These are phyloP conservation scores for Bufotes viridis DNA, from an alignment of 2,797 vertebrate species.

Conservation along the genomic window DNA sequence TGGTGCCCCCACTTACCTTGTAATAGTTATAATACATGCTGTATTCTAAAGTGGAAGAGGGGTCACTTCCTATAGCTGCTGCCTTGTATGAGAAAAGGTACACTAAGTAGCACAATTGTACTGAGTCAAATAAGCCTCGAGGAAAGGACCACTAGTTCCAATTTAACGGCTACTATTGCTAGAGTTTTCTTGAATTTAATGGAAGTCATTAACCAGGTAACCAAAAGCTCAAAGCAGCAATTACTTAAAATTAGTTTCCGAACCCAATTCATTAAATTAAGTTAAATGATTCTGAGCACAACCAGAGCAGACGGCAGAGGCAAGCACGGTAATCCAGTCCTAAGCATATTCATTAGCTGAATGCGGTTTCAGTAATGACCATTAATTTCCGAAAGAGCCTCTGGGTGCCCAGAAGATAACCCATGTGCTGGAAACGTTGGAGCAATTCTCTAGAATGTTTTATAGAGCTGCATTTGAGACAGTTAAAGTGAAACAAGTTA, in stretches of 20 bases:
- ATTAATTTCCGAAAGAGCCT: neutral
- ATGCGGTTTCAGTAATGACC: neutral
- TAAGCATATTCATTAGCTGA: neutral
- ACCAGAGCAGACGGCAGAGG: neutral
- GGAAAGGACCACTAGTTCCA: neutral
- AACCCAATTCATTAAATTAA: conserved; percentile 5
- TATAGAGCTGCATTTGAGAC: neutral
- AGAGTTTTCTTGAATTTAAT: conserved; percentile 1
- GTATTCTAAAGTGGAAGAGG: neutral
- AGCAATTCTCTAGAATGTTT: neutral
- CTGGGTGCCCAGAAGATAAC: neutral
- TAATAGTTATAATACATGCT: neutral
- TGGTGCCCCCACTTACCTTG: too few species aligned
- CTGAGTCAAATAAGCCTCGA: too few species aligned
- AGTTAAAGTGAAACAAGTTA: neutral
- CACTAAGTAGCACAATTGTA: neutral
- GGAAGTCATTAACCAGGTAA: conserved; percentile 15
- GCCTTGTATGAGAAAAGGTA: neutral
- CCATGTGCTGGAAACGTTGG: neutral
- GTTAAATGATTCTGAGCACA: neutral
- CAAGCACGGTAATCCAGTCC: neutral
- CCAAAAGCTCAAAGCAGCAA: conserved; percentile 14
- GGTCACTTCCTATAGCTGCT: neutral
- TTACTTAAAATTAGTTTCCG: conserved; percentile 18
- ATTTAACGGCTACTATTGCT: neutral